A percentile compares a stretch with the other conserved stretches of the same genome.
Conservation (phyloP, 2,888 invertebrate species). For the Notodonta dromedarius region DNA sequence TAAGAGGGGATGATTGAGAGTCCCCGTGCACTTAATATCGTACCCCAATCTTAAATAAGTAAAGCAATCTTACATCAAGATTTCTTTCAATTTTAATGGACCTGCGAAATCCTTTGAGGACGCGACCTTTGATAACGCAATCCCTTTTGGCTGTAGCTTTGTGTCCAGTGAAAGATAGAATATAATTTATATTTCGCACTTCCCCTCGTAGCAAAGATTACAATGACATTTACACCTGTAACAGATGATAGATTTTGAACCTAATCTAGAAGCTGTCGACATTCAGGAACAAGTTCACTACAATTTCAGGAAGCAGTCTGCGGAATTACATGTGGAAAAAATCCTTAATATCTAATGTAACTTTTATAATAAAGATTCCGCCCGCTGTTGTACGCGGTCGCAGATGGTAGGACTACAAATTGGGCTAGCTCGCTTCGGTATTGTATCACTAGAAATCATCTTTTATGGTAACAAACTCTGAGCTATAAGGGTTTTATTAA, state of each 20-base stretch:
- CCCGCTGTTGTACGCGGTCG: not conserved
- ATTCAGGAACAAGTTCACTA: no score
- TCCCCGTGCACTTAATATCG: not conserved
- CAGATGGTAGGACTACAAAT: not conserved
- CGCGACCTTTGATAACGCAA: slow-evolving; percentile 5
- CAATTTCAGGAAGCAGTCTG: no score
- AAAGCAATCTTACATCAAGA: slow-evolving; percentile 7
- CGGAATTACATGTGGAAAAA: no score
- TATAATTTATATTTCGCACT: no score
- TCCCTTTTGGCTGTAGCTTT: not conserved
- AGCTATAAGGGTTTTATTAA: not conserved
- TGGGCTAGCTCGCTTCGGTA: not conserved
- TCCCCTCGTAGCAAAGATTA: no score
- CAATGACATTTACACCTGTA: no score
- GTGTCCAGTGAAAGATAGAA: not conserved
- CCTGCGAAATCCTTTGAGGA: slow-evolving; percentile 17
- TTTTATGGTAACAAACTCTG: not conserved
- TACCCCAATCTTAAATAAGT: slow-evolving; percentile 7
- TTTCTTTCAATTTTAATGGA: slow-evolving; percentile 21
- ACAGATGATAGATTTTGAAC: no score
- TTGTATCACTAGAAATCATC: not conserved
- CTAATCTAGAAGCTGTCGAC: no score
- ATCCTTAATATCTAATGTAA: not conserved
- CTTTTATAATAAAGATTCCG: slow-evolving; percentile 4
- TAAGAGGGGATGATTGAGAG: not conserved